Evolutionary conservation across 2,888 invertebrate species (phyloP).

Genomic region (Ramazzottius varieornatus): DNA sequence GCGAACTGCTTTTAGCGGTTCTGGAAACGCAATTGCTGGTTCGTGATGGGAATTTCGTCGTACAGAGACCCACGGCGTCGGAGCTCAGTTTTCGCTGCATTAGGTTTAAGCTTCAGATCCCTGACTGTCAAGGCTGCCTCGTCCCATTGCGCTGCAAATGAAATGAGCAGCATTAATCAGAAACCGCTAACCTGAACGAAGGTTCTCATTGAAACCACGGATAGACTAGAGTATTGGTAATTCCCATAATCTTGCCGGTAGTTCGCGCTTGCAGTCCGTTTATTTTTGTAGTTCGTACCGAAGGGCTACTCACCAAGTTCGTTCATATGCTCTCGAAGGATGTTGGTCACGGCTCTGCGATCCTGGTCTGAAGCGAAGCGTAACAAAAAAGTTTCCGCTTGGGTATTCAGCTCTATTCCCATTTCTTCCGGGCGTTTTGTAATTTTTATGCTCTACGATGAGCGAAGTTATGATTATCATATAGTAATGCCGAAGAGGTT

Average conservation of each 20-base stretch:
- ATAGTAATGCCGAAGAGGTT: no score
- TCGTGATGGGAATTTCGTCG: neutral
- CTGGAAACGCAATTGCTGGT: no score
- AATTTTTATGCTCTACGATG: no score
- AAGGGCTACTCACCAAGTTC: no score
- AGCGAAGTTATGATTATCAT: no score
- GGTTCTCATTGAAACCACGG: no score
- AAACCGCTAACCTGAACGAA: neutral
- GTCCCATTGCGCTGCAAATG: neutral
- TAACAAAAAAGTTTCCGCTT: neutral
- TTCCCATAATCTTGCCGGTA: no score
- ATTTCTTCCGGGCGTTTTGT: no score
- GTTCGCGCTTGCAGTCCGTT: neutral
- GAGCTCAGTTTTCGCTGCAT: neutral
- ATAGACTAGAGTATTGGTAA: no score
- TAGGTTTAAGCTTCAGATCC: neutral
- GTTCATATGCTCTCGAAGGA: neutral
- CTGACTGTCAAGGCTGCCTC: neutral
- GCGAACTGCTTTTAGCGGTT: no score
- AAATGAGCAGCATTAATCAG: neutral
- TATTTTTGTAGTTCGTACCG: neutral
- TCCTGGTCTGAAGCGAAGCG: neutral
- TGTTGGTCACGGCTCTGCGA: neutral
- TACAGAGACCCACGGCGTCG: neutral
- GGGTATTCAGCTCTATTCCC: neutral